Conservation (phyloP, 1,140 invertebrate species). For the Apis dorsata region DNA sequence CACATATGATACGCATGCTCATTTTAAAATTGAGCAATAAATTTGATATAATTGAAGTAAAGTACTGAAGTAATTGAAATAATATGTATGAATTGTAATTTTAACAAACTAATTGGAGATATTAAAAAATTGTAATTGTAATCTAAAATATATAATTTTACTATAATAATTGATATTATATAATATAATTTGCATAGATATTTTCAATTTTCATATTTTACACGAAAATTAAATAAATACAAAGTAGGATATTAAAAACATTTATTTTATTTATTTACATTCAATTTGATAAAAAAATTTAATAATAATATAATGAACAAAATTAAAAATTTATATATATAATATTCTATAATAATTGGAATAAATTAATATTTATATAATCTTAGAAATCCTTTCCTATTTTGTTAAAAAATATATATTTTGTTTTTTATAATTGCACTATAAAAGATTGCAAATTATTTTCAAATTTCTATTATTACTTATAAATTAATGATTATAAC, state of each 20-base stretch:
- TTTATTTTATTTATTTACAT: constrained; percentile 25
- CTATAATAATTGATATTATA: too few species aligned
- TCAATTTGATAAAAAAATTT: constrained; percentile 16
- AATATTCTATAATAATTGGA: neutral
- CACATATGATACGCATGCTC: neutral
- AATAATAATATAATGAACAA: neutral
- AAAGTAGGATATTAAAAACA: constrained; percentile 6
- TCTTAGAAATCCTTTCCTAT: neutral
- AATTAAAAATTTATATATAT: neutral
- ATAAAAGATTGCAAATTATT: neutral
- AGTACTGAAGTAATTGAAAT: neutral
- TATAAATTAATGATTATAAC: constrained; percentile 13
- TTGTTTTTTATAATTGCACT: neutral
- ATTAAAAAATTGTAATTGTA: constrained; percentile 25
- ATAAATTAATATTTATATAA: constrained; percentile 18
- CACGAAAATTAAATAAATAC: neutral
- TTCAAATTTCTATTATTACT: neutral
- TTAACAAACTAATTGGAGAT: constrained; percentile 4
- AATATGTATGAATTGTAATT: constrained; percentile 35
- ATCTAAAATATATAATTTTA: constrained; percentile 5
- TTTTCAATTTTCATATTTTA: neutral
- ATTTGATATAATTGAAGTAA: constrained; percentile 28
- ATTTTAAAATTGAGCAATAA: constrained; percentile 29
- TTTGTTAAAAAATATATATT: neutral
- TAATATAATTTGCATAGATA: neutral